These are phyloP conservation scores for Bombus terrestris DNA, from an alignment of 1,140 invertebrate species.

Conservation along the genomic window DNA sequence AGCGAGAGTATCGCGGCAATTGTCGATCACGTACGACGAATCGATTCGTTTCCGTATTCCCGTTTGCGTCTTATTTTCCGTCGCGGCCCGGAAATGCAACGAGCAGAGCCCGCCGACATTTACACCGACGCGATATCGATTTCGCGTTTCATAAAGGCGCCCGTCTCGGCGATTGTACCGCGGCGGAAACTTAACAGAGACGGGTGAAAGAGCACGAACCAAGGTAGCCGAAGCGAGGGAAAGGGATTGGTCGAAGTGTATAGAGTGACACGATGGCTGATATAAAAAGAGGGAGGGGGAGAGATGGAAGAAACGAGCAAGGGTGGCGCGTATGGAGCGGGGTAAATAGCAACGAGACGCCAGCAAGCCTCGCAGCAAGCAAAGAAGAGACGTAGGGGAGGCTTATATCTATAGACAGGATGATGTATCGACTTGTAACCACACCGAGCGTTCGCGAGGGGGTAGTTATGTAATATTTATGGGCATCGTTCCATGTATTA, in stretches of 20 bases:
- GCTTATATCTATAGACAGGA: conserved; percentile 8
- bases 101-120: background rate
- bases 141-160: conserved; percentile 30
- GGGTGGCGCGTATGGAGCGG: background rate
- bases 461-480: conserved; percentile 25
- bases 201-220: background rate
- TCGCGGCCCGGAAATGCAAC: conserved; percentile 4
- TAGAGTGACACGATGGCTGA: background rate
- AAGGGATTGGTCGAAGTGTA: background rate
- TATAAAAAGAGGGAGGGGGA: background rate
- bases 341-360: background rate
- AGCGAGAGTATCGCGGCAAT: too few relatives aligned
- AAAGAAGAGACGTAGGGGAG: too few relatives aligned
- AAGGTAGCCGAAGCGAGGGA: background rate
- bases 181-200: conserved; percentile 21
- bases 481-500: background rate
- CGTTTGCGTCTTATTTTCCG: background rate
- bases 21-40: background rate
- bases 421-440: conserved; percentile 27
- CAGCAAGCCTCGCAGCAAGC: background rate
- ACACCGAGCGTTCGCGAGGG: background rate
- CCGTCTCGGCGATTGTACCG: conserved; percentile 20
- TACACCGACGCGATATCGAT: conserved; percentile 41
- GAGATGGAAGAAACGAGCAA: conserved; percentile 8
- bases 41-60: background rate